Base-by-base conservation (phyloP, 2,797 vertebrate species). In the Leuciscus waleckii region DNA sequence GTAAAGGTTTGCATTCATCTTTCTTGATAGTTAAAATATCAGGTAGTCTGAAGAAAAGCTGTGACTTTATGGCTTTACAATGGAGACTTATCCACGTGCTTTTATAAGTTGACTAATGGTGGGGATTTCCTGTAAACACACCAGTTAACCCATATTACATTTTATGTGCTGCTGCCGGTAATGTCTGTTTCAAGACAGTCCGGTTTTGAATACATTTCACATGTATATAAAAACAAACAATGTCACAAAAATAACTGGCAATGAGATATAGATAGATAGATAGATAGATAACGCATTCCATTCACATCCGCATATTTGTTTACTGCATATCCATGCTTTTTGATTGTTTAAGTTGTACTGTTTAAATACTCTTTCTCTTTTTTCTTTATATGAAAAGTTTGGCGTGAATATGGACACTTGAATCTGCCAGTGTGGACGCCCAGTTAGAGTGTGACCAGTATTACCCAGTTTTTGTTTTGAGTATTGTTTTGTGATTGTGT, bases 51-150 rank as follows among this genome's bases (percentile, higher is more conserved):
- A 70, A n/a, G 14, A 70, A 35, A 71, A 54, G 2, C n/a, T 32
- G 8, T 32, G 6, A 39, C 2, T 26, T 41, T 26, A 78, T 41
- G 14, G 2, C 35, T 23, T 73, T 58, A 73, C 39, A n/a, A 46
- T 41, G 1, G 2, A 82, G 32, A 43, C 0, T 1, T 16, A 43
- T 14, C 14, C 63, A 23, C 2, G 13, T 69, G 65, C 5, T 37
- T 6, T 7, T 35, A 32, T 37, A 7, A 35, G 0, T 4, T 74
- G 26, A 19, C 6, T 54, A 81, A 70, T 19, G 16, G 10, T 41
- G 69, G 26, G 26, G 69, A 63, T 65, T 83, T 74, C 14, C 29
- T 37, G n/a, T 26, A 46, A 82, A 74, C 70, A 63, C 19, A 56
- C 79, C 46, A 54, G 79, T 21, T 54, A 35, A 56, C 49, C 67